Evolutionary conservation across 2,888 invertebrate species (phyloP), one percentile per base, ranked within the genome.

Genomic region (Macroteleia sp.): DNA sequence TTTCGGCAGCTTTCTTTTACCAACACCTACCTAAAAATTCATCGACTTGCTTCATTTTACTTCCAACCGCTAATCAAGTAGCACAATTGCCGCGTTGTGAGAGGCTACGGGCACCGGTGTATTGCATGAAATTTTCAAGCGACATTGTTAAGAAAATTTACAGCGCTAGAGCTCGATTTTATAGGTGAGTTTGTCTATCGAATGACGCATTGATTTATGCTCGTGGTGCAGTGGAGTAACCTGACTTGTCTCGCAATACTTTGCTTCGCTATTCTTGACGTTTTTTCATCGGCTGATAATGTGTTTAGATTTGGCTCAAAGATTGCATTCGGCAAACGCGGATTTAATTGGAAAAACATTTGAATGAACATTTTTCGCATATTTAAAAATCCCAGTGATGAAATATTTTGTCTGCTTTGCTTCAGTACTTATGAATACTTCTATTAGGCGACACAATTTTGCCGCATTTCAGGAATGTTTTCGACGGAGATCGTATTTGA

Each of bases 121-220:
- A 71, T 44, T 48, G 64, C 59, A 67, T 54, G 22, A 17, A 42
- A 54, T 61, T 75, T 66, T 50, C 67, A 32, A 59, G 59, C 75
- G 67, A 75, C 75, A 67, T 75, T 75, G 67, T 75, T 75, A 61
- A 54, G 75, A 67, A 75, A 69, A 75, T 69, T 76, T 69, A 76
- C 62, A 69, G 42, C 62, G 41, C 41, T 50, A 17, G 39, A 52
- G 62, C 52, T 36, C 30, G 64, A 57, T 57, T 70, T 70, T 76
- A 76, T 64, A 39, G 70, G 57, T 44, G 59, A 70, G 69, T 76
- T 76, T 70, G 64, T 62, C 70, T 64, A 52, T 70, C 57, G 76
- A 64, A 76, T 57, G 70, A 64, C 76, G 76, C 56, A 70, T 64
- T 76, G 70, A 76, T 76, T 76, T 76, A 69, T 76, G 62, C 41